Conservation (phyloP, 2,888 invertebrate genomes). For the Amiota mariae region DNA sequence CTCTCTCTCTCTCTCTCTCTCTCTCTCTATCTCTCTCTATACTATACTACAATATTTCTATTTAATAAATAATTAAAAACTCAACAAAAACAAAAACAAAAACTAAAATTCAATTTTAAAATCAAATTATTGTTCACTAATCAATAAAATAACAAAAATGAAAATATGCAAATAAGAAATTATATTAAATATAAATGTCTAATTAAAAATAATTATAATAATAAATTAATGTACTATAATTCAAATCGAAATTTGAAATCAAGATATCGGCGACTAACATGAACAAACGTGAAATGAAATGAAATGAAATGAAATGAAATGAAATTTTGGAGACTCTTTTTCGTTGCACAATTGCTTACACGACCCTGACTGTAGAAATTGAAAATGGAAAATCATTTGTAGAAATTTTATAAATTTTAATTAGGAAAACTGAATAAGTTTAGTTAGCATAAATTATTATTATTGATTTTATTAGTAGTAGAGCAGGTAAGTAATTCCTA, state of each 20-base stretch:
- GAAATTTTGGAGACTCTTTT: constrained; percentile 23
- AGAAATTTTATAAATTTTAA: no score
- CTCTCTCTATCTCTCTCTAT: no score
- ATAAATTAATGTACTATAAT: not conserved
- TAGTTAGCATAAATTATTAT: not conserved
- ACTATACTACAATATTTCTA: no score
- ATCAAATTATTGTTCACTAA: no score
- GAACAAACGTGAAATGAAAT: not conserved
- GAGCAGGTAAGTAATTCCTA: constrained; percentile 7
- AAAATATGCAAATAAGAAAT: not conserved
- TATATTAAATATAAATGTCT: not conserved
- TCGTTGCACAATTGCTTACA: not conserved
- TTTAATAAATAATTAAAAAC: not conserved
- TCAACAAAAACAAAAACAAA: constrained; percentile 20
- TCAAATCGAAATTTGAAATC: constrained; percentile 10
- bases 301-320: not conserved
- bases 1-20: no score
- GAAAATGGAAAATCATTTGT: no score
- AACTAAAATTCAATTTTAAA: constrained; percentile 35
- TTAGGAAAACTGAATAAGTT: not conserved
- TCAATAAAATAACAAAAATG: no score
- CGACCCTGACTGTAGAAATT: not conserved
- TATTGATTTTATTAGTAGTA: constrained; percentile 3
- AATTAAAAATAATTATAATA: constrained; percentile 3
- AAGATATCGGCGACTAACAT: constrained; percentile 7